These are phyloP conservation scores for Amphiprion clarkii DNA, from an alignment of 2,797 vertebrate genomes.

Conservation along the genomic window DNA sequence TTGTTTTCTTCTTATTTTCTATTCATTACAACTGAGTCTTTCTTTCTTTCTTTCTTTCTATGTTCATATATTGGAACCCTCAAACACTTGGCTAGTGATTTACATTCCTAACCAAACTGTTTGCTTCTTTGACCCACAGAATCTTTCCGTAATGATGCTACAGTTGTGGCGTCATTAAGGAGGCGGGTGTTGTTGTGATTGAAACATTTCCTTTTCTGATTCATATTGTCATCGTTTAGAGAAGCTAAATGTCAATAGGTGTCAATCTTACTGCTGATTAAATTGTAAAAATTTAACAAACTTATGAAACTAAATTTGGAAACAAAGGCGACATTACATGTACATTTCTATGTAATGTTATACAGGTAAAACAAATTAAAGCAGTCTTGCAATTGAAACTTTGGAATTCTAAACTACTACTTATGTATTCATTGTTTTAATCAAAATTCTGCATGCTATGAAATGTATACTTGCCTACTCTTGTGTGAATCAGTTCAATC, in stretches of 20 bases:
- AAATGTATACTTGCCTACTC: no score
- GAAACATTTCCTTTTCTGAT: constrained; percentile 55
- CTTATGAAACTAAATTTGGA: neutral
- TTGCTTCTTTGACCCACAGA: constrained; percentile 35
- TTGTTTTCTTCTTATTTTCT: constrained; percentile 9
- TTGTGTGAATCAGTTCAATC: no score
- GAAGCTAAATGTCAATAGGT: constrained; percentile 53
- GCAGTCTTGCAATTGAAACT: no score
- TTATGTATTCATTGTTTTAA: no score
- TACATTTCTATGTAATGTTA: neutral
- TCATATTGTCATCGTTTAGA: constrained; percentile 54
- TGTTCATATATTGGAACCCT: neutral
- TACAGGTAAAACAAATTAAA: neutral
- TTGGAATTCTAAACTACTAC: no score
- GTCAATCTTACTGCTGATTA: constrained; percentile 29
- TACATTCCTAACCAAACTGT: neutral
- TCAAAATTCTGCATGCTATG: no score
- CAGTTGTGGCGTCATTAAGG: constrained; percentile 36
- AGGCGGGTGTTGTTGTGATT: constrained; percentile 58
- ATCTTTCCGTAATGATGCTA: constrained; percentile 29
- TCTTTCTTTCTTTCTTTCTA: constrained; percentile 5
- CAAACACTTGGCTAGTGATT: constrained; percentile 1
- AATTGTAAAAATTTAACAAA: constrained; percentile 25
- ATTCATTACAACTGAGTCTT: neutral
- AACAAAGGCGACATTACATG: neutral